Evolutionary conservation across 2,113 vertebrate genomes (phyloP), one percentile per base, ranked within the genome.

Genomic region (Rhynchomys soricoides): DNA sequence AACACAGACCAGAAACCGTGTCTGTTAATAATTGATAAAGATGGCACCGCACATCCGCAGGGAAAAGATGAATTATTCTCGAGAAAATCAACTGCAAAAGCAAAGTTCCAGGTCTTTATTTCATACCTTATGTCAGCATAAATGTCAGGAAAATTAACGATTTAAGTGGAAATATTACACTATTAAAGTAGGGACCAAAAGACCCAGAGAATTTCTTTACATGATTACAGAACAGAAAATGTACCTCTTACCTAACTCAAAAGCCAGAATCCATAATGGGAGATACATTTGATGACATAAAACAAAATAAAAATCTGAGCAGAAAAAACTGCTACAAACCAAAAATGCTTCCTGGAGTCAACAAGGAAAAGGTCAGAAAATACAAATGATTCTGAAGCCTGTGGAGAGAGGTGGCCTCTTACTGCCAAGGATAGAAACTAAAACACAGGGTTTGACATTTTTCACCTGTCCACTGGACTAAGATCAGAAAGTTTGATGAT

Each of bases 141-240:
- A 82, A 74, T 89, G 94, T 22, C 66, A 86, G 55, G 82, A 43
- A 31, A 95, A 91, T 77, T 78, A 82, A 93, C 82, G 8, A 93
- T 71, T 87, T 91, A 89, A 93, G 52, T 73, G 24, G 34, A 95
- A 96, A 62, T 26, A 82, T 59, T 71, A 89, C 71, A 34, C 3
- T 7, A 64, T 71, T 86, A 87, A 40, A 87, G 71, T 68, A 40
- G 19, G 73, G 17, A 45, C 3, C 55, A 81, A 86, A 86, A 29
- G 5, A 78, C 31, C 29, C 21, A 26, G 59, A 89, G 74, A 95
- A 79, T 74, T 83, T 88, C 45, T 59, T 77, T 66, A 83, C 43
- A n/a, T 16, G 45, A 22, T 40, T 68, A 17, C 22, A 89, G 24
- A 45, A 15, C 40, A 12, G 22, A 68, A 43, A 93, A 91, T 2